These are phyloP conservation scores for Phthorimaea operculella DNA, from an alignment of 1,140 invertebrate genomes.

Conservation along the genomic window DNA sequence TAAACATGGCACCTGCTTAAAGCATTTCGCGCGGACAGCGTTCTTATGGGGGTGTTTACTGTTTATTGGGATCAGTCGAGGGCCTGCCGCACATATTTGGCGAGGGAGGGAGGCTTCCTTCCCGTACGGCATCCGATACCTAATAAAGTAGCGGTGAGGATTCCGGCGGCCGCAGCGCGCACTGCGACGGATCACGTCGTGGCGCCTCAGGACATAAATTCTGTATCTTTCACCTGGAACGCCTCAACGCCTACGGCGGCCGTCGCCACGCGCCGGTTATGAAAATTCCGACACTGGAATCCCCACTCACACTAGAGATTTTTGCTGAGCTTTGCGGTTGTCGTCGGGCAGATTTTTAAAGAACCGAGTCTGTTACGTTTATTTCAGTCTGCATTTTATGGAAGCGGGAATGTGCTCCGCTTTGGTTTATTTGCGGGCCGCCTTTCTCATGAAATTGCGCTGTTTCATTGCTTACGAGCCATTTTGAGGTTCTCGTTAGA, in stretches of 20 bases:
- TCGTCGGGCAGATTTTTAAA: constrained; percentile 52
- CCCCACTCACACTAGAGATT: constrained; percentile 54
- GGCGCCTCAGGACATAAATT: constrained; percentile 44
- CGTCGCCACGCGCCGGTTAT: constrained; percentile 46
- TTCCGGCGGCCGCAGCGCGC: constrained; percentile 21
- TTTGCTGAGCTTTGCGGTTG: constrained; percentile 55
- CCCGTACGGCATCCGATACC: constrained; percentile 15
- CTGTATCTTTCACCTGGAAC: constrained; percentile 43
- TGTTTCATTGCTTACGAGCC: constrained; percentile 60
- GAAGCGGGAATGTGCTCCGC: constrained; percentile 55
- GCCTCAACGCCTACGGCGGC: constrained; percentile 24
- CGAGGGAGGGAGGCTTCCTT: constrained; percentile 16
- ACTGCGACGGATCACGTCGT: constrained; percentile 26
- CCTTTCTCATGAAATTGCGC: constrained; percentile 59
- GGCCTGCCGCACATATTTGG: constrained; percentile 30
- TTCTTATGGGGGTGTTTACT: constrained; percentile 27
- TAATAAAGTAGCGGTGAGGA: constrained; percentile 37
- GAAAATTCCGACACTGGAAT: constrained; percentile 62
- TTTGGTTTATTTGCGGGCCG: constrained; percentile 59
- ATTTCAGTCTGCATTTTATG: constrained; percentile 60
- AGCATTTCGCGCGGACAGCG: constrained; percentile 29
- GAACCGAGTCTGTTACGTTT: constrained; percentile 54
- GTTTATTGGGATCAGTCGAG: constrained; percentile 16
- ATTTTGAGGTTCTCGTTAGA: constrained; percentile 54
- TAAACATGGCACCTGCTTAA: constrained; percentile 34